Evolutionary conservation across 1,140 invertebrate species (phyloP).

Genomic region (Hermatobates lingyangjiaoensis): DNA sequence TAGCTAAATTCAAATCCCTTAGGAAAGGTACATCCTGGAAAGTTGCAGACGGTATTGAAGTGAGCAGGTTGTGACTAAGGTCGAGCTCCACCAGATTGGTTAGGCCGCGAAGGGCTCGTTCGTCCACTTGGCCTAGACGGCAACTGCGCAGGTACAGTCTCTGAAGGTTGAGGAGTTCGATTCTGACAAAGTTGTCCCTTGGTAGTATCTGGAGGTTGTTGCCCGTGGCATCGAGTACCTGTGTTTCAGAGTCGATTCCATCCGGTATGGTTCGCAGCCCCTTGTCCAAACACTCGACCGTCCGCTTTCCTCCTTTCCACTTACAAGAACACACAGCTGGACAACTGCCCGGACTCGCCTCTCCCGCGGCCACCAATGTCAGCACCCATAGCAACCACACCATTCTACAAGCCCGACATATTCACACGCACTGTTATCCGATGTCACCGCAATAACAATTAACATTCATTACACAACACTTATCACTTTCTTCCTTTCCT

Average conservation of each 20-base stretch:
- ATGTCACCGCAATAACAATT: too few relatives aligned
- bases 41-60: slow-evolving; percentile 51
- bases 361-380: slow-evolving; percentile 12
- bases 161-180: slow-evolving; percentile 67
- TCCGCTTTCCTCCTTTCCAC: slow-evolving; percentile 82
- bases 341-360: slow-evolving; percentile 28
- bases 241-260: slow-evolving; percentile 63
- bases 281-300: slow-evolving; percentile 68
- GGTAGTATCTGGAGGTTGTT: slow-evolving; percentile 68
- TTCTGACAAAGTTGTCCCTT: slow-evolving; percentile 55
- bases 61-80: slow-evolving; percentile 62
- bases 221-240: slow-evolving; percentile 71
- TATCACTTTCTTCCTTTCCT: too few relatives aligned
- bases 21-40: slow-evolving; percentile 59
- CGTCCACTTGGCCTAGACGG: slow-evolving; percentile 65
- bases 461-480: too few relatives aligned
- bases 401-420: too few relatives aligned
- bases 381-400: slow-evolving; percentile 7
- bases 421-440: too few relatives aligned
- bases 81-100: slow-evolving; percentile 78
- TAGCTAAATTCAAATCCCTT: slow-evolving; percentile 52
- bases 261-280: slow-evolving; percentile 62
- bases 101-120: slow-evolving; percentile 56
- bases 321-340: slow-evolving; percentile 68
- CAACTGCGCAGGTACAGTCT: slow-evolving; percentile 63